phyloP scores from a whole-genome alignment of 2,113 vertebrate species.

The Petaurus breviceps region DNA sequence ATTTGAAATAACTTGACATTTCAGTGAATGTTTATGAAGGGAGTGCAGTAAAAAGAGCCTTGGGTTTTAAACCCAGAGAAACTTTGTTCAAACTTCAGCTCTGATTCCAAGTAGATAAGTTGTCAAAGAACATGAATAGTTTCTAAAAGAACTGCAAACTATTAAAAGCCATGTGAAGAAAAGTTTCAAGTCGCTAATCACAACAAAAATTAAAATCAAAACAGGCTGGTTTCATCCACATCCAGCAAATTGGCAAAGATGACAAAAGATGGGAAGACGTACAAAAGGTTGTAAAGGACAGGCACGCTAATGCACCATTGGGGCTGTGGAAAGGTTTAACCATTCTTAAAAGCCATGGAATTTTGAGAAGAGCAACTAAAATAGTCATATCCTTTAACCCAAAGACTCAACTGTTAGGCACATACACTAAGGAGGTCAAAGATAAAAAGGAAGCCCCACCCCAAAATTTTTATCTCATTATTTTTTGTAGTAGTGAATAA shows the following conservation, averaged over 20 bases:
- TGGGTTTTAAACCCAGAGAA: background rate
- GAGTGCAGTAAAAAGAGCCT: background rate
- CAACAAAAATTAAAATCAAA: background rate
- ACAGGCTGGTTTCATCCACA: background rate
- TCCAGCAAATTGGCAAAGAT: background rate
- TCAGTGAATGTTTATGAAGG: background rate
- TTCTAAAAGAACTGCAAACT: background rate
- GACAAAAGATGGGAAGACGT: background rate
- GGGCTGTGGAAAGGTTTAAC: background rate
- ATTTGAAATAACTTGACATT: background rate
- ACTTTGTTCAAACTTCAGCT: background rate
- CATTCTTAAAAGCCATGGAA: background rate
- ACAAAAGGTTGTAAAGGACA: background rate
- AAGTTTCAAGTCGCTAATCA: background rate
- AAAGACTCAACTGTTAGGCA: background rate
- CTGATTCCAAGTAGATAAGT: background rate
- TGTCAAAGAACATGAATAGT: background rate
- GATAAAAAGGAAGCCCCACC: background rate
- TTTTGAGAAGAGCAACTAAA: background rate
- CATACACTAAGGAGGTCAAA: background rate
- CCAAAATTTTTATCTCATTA: background rate
- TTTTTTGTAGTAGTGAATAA: background rate
- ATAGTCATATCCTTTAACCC: background rate
- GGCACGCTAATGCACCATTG: background rate
- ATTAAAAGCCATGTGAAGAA: background rate